phyloP scores from a whole-genome alignment of 2,113 vertebrate species.

The Corythoichthys haematopterus region DNA sequence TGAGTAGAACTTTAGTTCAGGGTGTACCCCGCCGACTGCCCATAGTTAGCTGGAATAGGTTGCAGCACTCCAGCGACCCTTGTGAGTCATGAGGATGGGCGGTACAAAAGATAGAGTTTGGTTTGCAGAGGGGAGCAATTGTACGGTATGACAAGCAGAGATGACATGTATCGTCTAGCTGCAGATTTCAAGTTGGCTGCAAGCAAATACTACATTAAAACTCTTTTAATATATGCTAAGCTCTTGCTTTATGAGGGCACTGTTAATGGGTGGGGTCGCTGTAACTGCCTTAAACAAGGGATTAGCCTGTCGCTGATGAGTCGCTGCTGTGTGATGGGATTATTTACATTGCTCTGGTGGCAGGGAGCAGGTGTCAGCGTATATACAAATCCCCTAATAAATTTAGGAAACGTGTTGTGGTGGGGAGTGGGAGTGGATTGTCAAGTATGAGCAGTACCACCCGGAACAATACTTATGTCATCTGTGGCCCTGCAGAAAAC shows the following conservation, averaged over 20 bases:
- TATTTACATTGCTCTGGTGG: constrained; percentile 74
- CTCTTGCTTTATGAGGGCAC: constrained; percentile 69
- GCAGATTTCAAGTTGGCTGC: constrained; percentile 54
- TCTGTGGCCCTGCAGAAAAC: constrained; percentile 47
- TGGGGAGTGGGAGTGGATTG: constrained; percentile 31
- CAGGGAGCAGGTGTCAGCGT: constrained; percentile 77
- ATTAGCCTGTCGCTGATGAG: constrained; percentile 75
- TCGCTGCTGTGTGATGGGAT: constrained; percentile 73
- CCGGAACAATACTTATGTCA: constrained; percentile 66
- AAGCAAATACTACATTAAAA: constrained; percentile 59
- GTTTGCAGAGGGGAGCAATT: constrained; percentile 45
- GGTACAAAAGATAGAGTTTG: constrained; percentile 16
- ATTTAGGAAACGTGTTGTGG: constrained; percentile 57
- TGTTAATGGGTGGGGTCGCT: constrained; percentile 75
- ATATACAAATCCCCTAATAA: constrained; percentile 79
- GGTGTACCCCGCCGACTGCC: too few relatives aligned
- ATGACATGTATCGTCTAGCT: constrained; percentile 60
- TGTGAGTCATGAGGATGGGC: constrained; percentile 37
- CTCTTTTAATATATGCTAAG: constrained; percentile 76
- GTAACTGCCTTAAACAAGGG: constrained; percentile 81
- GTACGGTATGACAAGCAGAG: constrained; percentile 54
- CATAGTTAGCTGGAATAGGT: too few relatives aligned
- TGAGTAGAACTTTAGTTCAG: too few relatives aligned
- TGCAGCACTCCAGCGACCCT: too few relatives aligned
- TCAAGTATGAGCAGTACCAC: constrained; percentile 50